Evolutionary conservation across 2,797 vertebrate species (phyloP), one percentile per base, ranked within the genome.

Genomic region (Podarcis siculus): DNA sequence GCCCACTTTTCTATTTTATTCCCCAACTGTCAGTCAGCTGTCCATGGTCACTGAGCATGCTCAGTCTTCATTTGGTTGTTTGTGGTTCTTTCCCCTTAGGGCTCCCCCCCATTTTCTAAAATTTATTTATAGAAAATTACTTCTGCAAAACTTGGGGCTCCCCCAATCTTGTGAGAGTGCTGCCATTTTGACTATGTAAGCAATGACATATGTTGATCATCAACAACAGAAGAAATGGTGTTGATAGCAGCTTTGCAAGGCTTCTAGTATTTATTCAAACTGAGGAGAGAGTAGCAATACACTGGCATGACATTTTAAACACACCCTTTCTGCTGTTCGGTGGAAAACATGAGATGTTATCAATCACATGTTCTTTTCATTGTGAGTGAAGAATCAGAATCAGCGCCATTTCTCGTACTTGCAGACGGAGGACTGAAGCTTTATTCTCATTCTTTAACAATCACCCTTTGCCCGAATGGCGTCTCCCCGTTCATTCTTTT

Each of bases 401-500:
- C 5, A 45, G 32, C 37, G 75, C 6, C 80, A 85, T 85, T 90
- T 92, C 89, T 4, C 8, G 2, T 25, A 45, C 72, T 8, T 76
- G 83, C 32, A 37, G 25, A 45, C 8, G 13, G 15, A 32, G 87
- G 55, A 45, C 35, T 3, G 1, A 77, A 71, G 61, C 61, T 87
- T 83, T 76, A 13, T 66, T 83, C 8, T 61, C 27, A 15, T 85
- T 58, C 86, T 86, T 75, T 84, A 49, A 45, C 69, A 91, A 27
- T 72, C 67, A 35, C 1, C 4, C 1, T 79, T 82, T 76, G 1
- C 4, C 83, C 80, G 23, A 89, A 69, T 82, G 13, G 8, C 27
- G 64, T 79, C 66, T 79, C 72, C 0, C 6, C 71, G 1, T 66
- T 73, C 30, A 42, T 80, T 83, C 82, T 10, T 86, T 64, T 86